These are phyloP conservation scores for Chironomus striatipennis DNA, from an alignment of 1,140 invertebrate species.

Conservation along the genomic window DNA sequence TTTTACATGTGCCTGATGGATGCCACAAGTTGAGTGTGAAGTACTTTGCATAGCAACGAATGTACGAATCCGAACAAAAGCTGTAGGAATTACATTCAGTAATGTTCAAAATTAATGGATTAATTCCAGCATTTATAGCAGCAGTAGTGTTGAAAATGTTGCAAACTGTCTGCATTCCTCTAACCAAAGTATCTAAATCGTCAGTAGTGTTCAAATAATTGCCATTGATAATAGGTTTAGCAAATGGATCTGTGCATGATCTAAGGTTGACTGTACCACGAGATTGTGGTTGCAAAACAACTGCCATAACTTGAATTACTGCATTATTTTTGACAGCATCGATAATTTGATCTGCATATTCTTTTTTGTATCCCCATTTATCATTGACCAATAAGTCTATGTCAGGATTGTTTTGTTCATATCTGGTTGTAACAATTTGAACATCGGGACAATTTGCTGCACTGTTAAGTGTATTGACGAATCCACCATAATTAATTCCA, in stretches of 20 bases:
- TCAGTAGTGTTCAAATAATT: constrained; percentile 51
- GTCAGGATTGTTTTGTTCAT: no score
- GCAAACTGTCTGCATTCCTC: background rate
- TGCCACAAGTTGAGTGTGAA: constrained; percentile 40
- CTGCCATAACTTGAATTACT: constrained; percentile 33
- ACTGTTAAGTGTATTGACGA: constrained; percentile 34
- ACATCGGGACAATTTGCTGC: constrained; percentile 35
- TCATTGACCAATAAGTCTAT: constrained; percentile 14
- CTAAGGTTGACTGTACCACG: constrained; percentile 43
- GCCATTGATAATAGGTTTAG: constrained; percentile 58
- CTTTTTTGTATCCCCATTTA: constrained; percentile 33
- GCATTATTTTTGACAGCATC: constrained; percentile 32
- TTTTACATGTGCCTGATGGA: constrained; percentile 75
- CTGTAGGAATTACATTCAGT: background rate
- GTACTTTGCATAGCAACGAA: background rate
- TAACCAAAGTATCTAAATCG: constrained; percentile 40
- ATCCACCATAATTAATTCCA: constrained; percentile 27
- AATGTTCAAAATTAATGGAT: background rate
- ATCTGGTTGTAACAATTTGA: constrained; percentile 37
- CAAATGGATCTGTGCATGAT: constrained; percentile 47
- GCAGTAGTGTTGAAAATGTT: background rate
- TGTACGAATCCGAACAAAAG: background rate
- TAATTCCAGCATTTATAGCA: background rate
- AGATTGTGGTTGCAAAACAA: constrained; percentile 40
- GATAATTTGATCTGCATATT: constrained; percentile 33